Percentiles rank a stretch among this genome's conserved stretches.
These are phyloP conservation scores for Xenopus tropicalis DNA, from an alignment of 2,113 vertebrate genomes.

Conservation along the genomic window DNA sequence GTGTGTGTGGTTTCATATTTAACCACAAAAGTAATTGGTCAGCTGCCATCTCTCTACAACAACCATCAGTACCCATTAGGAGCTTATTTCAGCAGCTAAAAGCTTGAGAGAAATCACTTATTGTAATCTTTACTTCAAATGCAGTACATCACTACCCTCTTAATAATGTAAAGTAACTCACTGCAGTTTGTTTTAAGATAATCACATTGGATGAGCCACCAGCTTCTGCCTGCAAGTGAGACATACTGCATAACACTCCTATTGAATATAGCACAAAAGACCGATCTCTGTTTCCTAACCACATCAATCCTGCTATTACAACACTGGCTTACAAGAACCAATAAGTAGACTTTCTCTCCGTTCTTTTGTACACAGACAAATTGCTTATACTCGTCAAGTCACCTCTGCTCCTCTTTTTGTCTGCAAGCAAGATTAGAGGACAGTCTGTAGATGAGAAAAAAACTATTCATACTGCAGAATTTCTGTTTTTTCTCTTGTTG, in stretches of 20 bases:
- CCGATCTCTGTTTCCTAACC: not conserved
- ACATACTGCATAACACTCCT: not conserved
- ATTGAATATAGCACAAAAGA: not conserved
- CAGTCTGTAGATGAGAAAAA: not conserved
- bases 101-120: no score
- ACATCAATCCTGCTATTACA: constrained; percentile 2
- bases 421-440: constrained; percentile 15
- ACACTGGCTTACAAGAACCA: not conserved
- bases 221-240: not conserved
- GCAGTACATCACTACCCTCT: no score
- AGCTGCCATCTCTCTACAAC: no score
- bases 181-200: no score
- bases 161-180: no score
- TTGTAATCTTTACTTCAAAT: no score
- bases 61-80: no score
- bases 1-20: no score
- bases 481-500: constrained; percentile 7
- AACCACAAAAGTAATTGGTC: no score
- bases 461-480: constrained; percentile 9
- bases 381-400: constrained; percentile 16
- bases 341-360: constrained; percentile 13
- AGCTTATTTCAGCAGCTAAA: no score
- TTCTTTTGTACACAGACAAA: constrained; percentile 21
- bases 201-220: no score
- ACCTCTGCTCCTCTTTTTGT: constrained; percentile 20